phyloP scores from a whole-genome alignment of 2,888 invertebrate species.

The Dryobotodes eremita region DNA sequence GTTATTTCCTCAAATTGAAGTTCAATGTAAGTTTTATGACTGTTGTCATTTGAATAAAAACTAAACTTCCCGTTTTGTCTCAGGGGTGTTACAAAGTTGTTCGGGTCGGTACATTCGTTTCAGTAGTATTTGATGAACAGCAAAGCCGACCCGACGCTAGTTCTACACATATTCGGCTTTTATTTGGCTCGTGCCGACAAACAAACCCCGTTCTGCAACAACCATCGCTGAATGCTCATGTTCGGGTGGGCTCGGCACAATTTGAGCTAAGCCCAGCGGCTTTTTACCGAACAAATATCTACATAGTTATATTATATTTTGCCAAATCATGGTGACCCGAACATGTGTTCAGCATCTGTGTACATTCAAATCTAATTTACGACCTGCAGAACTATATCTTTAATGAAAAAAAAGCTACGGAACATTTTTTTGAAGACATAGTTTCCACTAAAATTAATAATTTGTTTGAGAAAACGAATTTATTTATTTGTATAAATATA shows the following conservation, averaged over 20 bases:
- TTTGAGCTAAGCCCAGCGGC: background rate
- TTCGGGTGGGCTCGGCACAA: background rate
- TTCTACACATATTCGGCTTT: background rate
- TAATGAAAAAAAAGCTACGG: background rate
- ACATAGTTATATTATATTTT: background rate
- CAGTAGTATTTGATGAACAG: background rate
- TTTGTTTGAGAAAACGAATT: background rate
- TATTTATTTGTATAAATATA: background rate
- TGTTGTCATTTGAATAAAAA: background rate
- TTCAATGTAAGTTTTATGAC: constrained; percentile 17
- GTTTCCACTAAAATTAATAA: background rate
- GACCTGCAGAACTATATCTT: background rate
- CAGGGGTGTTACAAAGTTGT: no score
- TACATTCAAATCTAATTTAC: background rate
- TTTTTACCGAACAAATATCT: background rate
- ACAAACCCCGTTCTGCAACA: background rate
- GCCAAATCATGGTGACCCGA: background rate
- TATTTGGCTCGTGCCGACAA: background rate
- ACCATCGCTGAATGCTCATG: background rate
- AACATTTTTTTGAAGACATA: background rate
- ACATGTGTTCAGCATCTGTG: background rate
- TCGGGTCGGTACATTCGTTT: background rate
- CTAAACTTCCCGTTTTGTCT: background rate
- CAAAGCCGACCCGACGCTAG: background rate
- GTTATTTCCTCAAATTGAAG: constrained; percentile 17